Percentiles rank a stretch among this genome's conserved stretches.
Conservation (phyloP, 2,888 invertebrate genomes). For the Aromia moschata region DNA sequence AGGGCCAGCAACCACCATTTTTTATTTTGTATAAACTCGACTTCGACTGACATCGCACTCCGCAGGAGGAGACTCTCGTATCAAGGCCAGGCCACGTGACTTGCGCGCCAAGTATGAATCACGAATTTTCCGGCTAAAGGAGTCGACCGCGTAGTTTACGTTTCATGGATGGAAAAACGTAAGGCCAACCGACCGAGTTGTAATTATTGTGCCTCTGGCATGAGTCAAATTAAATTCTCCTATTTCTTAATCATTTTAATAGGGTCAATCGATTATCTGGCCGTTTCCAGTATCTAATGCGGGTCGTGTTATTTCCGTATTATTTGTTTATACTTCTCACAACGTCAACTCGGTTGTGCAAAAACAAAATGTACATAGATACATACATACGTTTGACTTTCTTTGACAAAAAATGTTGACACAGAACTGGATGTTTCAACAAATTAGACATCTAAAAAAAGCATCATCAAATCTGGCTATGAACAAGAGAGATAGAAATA, state of each 20-base stretch:
- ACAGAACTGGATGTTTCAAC: too few relatives aligned
- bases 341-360: too few relatives aligned
- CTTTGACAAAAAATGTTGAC: too few relatives aligned
- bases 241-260: conserved; percentile 16
- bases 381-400: too few relatives aligned
- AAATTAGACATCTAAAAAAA: too few relatives aligned
- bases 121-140: conserved; percentile 26
- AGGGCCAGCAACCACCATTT: conserved; percentile 57
- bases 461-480: too few relatives aligned
- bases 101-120: conserved; percentile 52
- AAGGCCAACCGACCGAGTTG: not conserved
- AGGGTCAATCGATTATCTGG: conserved; percentile 16
- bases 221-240: conserved; percentile 22
- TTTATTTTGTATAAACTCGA: conserved; percentile 51
- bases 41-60: conserved; percentile 41
- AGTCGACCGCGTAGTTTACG: conserved; percentile 8
- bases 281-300: conserved; percentile 7
- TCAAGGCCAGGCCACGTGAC: conserved; percentile 54
- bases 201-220: conserved; percentile 11
- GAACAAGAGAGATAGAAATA: too few relatives aligned
- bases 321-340: too few relatives aligned
- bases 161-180: conserved; percentile 1
- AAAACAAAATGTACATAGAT: too few relatives aligned
- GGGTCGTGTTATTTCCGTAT: too few relatives aligned
- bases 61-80: conserved; percentile 38